A percentile compares a stretch with the other conserved stretches of the same genome.
These are phyloP conservation scores for Poicephalus gulielmi DNA, from an alignment of 2,113 vertebrate genomes.

Conservation along the genomic window DNA sequence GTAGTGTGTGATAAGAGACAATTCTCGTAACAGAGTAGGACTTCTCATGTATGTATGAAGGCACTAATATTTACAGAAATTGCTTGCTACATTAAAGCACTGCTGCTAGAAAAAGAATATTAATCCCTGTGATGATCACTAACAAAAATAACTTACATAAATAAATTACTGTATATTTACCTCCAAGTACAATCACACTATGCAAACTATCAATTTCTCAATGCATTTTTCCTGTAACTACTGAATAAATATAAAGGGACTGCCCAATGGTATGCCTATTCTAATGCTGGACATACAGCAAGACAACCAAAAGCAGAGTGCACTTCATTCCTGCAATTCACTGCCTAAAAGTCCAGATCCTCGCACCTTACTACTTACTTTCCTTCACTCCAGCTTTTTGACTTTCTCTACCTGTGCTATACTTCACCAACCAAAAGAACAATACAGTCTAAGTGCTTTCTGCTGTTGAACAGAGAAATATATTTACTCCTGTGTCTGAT, in stretches of 20 bases:
- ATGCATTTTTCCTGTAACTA: neutral
- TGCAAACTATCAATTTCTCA: neutral
- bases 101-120: neutral
- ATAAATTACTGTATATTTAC: neutral
- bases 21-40: neutral
- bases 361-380: neutral
- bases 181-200: neutral
- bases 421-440: neutral
- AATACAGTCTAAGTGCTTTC: neutral
- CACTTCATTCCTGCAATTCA: neutral
- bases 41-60: neutral
- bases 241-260: neutral
- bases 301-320: neutral
- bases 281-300: fast-evolving
- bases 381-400: neutral
- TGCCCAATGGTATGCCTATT: neutral
- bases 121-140: neutral
- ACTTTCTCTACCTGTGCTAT: neutral
- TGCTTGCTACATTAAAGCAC: neutral
- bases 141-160: neutral
- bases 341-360: neutral
- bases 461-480: neutral
- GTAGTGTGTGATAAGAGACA: neutral
- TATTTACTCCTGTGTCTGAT: neutral
- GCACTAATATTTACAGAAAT: neutral